Percentiles rank a stretch among this genome's conserved stretches.
phyloP scores from a whole-genome alignment of 2,888 invertebrate species.

The Deilephila porcellus region DNA sequence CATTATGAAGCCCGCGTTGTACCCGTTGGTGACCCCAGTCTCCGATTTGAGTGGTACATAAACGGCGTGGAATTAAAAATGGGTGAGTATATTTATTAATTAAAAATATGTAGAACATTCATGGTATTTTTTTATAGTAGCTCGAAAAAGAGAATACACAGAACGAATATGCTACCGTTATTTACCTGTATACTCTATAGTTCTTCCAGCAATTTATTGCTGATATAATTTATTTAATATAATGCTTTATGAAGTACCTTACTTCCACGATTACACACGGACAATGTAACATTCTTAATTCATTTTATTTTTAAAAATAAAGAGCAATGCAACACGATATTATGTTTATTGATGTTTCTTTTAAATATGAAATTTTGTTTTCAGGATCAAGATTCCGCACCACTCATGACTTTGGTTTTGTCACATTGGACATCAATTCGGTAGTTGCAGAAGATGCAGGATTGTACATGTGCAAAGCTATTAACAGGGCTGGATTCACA shows the following conservation, averaged over 20 bases:
- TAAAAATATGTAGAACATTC: background rate
- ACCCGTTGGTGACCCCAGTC: constrained; percentile 96
- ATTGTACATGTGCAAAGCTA: constrained; percentile 96
- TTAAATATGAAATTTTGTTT: background rate
- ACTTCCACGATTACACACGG: too few relatives aligned
- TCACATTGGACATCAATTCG: constrained; percentile 95
- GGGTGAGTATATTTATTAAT: constrained; percentile 83
- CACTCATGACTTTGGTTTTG: constrained; percentile 96
- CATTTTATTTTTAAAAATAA: too few relatives aligned
- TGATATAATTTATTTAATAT: too few relatives aligned
- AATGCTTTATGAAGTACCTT: too few relatives aligned
- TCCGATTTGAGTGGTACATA: constrained; percentile 97
- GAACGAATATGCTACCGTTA: too few relatives aligned
- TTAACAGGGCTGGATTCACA: constrained; percentile 97
- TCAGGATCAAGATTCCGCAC: constrained; percentile 94
- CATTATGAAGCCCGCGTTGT: constrained; percentile 96
- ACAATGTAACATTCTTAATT: too few relatives aligned
- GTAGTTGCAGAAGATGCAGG: constrained; percentile 96
- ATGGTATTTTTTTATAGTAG: background rate
- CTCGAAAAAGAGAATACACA: too few relatives aligned
- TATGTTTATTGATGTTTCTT: too few relatives aligned
- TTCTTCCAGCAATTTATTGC: too few relatives aligned
- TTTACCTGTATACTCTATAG: too few relatives aligned
- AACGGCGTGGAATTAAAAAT: constrained; percentile 96
- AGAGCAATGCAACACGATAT: too few relatives aligned